Conservation (phyloP, 2,888 invertebrate genomes). For the Meiosimyza decipiens region DNA sequence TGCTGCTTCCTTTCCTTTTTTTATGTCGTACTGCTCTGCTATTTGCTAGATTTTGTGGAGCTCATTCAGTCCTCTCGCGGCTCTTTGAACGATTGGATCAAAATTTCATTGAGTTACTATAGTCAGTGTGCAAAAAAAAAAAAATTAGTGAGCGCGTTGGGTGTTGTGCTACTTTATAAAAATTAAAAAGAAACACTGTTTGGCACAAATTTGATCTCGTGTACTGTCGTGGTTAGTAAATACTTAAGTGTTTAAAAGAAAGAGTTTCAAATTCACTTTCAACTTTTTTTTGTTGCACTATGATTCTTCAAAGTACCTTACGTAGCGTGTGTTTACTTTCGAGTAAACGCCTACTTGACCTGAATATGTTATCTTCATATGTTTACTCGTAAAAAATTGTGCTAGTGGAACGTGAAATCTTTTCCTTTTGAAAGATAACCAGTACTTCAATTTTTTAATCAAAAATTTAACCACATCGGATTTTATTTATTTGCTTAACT, state of each 20-base stretch:
- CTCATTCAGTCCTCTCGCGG: conserved; percentile 42
- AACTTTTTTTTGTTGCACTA: not conserved
- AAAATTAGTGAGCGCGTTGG: not conserved
- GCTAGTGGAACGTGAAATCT: too few species aligned
- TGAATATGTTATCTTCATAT: too few species aligned
- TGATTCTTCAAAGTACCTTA: not conserved
- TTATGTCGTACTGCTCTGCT: not conserved
- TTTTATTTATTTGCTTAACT: too few species aligned
- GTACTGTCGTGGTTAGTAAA: not conserved
- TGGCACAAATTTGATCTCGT: not conserved
- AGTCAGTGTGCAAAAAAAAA: not conserved
- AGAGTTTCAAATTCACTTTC: not conserved
- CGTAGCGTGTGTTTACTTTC: too few species aligned
- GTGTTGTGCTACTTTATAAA: not conserved
- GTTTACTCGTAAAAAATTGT: too few species aligned
- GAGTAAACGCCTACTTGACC: too few species aligned
- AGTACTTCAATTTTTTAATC: too few species aligned
- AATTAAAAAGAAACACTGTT: not conserved
- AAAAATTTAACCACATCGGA: too few species aligned
- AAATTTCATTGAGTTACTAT: not conserved
- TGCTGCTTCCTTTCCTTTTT: not conserved
- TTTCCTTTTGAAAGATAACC: too few species aligned
- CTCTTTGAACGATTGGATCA: conserved; percentile 42
- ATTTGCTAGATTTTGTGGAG: not conserved
- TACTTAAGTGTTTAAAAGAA: not conserved